Percentiles rank a stretch among this genome's conserved stretches.
Conservation (phyloP, 2,113 vertebrate species). For the Lampris incognitus region DNA sequence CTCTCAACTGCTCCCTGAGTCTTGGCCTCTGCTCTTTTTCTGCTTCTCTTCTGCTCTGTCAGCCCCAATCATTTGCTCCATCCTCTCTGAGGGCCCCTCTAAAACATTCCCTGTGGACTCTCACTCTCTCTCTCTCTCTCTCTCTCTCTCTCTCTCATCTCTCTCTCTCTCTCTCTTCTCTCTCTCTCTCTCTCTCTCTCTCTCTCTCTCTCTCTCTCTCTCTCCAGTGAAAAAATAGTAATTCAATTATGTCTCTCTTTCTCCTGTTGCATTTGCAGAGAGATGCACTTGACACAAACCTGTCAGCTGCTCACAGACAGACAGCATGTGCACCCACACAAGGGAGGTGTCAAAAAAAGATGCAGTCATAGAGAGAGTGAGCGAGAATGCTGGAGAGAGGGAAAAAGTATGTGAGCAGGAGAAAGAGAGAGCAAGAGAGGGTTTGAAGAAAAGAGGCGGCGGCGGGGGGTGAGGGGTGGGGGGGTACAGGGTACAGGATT, state of each 20-base stretch:
- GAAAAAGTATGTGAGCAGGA: conserved; percentile 12
- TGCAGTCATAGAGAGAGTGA: conserved; percentile 45
- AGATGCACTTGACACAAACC: conserved; percentile 50
- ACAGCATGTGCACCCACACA: conserved; percentile 58
- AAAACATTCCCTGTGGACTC: conserved; percentile 61
- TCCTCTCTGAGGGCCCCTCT: conserved; percentile 54
- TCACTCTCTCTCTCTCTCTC: not conserved
- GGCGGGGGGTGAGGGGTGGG: not conserved
- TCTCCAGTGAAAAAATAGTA: conserved; percentile 50
- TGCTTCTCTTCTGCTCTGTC: conserved; percentile 70
- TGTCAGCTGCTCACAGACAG: conserved; percentile 44
- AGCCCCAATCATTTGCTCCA: conserved; percentile 68
- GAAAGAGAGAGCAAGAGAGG: not conserved
- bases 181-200: not conserved
- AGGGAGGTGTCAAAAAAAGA: conserved; percentile 42
- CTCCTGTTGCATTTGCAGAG: conserved; percentile 33
- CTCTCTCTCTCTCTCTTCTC: too few relatives aligned
- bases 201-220: not conserved
- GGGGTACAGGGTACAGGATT: not conserved
- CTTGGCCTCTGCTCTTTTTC: conserved; percentile 69
- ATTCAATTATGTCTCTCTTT: conserved; percentile 58
- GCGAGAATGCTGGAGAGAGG: not conserved
- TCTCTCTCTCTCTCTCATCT: conserved; percentile 7
- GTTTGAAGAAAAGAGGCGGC: not conserved
- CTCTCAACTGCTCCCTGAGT: conserved; percentile 49